These are phyloP conservation scores for Epicauta chinensis DNA, from an alignment of 1,140 invertebrate genomes.

Conservation along the genomic window DNA sequence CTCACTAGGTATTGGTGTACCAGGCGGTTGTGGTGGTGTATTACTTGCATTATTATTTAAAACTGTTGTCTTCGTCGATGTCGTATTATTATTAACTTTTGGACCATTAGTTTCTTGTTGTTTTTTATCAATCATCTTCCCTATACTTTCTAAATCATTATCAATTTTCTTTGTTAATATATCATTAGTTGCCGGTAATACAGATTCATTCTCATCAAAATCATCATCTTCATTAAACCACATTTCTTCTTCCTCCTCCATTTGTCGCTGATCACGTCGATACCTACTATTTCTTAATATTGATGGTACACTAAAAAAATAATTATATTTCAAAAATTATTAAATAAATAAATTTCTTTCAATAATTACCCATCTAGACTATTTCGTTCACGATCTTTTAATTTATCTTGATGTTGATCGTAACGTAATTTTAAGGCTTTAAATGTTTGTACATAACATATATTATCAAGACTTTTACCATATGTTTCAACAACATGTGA, in stretches of 20 bases:
- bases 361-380: constrained; percentile 65
- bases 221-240: constrained; percentile 99
- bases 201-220: constrained; percentile 74
- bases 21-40: constrained; percentile 37
- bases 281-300: constrained; percentile 75
- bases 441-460: constrained; percentile 97
- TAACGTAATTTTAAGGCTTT: constrained; percentile 85
- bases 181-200: constrained; percentile 41
- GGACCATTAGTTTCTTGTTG: constrained; percentile 45
- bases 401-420: constrained; percentile 89
- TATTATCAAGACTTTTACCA: constrained; percentile 84
- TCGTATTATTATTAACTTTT: constrained; percentile 40
- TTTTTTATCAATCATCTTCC: constrained; percentile 56
- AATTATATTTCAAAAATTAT: constrained; percentile 1
- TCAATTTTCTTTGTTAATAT: constrained; percentile 48
- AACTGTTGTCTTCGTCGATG: constrained; percentile 37
- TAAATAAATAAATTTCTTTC: constrained; percentile 17
- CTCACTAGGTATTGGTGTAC: constrained; percentile 42
- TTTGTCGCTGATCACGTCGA: constrained; percentile 81
- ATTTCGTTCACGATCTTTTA: constrained; percentile 76
- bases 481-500: constrained; percentile 93
- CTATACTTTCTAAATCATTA: constrained; percentile 56
- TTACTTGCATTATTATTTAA: constrained; percentile 46
- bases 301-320: constrained; percentile 54
- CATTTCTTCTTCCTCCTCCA: constrained; percentile 97